Evolutionary conservation across 2,888 invertebrate genomes (phyloP).

Genomic region (Eremobia ochroleuca): DNA sequence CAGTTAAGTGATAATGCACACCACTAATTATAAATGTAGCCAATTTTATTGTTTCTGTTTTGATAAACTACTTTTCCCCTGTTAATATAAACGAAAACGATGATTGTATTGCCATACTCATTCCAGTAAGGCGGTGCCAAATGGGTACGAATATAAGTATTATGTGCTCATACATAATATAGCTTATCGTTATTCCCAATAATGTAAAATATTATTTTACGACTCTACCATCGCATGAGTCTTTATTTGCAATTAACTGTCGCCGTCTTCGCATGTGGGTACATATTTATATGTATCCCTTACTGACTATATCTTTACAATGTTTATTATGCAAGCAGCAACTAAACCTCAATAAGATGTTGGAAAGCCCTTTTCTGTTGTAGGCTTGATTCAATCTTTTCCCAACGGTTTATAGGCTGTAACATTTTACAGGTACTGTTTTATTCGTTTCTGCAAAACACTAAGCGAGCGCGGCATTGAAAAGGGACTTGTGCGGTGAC

Average conservation of each 20-base stretch:
- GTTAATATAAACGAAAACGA: background rate
- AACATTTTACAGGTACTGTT: constrained; percentile 50
- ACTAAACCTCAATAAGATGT: constrained; percentile 33
- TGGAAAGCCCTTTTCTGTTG: constrained; percentile 24
- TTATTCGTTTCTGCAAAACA: constrained; percentile 60
- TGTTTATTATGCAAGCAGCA: constrained; percentile 22
- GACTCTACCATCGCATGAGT: constrained; percentile 15
- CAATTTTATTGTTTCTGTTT: constrained; percentile 1
- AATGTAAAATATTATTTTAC: constrained; percentile 33
- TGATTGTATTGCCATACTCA: background rate
- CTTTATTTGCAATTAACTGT: constrained; percentile 36
- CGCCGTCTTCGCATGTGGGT: background rate
- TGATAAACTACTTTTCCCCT: background rate
- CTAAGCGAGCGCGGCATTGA: constrained; percentile 73
- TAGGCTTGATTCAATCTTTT: constrained; percentile 33
- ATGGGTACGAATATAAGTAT: background rate
- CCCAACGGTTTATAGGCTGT: constrained; percentile 41
- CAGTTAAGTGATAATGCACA: no score
- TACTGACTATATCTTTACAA: constrained; percentile 23
- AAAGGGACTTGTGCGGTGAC: constrained; percentile 82
- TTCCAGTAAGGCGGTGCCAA: background rate
- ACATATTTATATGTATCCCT: background rate
- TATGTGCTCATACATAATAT: background rate
- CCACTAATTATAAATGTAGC: background rate
- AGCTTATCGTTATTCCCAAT: constrained; percentile 2